phyloP scores from a whole-genome alignment of 1,140 invertebrate species.

The Hycleus phaleratus region DNA sequence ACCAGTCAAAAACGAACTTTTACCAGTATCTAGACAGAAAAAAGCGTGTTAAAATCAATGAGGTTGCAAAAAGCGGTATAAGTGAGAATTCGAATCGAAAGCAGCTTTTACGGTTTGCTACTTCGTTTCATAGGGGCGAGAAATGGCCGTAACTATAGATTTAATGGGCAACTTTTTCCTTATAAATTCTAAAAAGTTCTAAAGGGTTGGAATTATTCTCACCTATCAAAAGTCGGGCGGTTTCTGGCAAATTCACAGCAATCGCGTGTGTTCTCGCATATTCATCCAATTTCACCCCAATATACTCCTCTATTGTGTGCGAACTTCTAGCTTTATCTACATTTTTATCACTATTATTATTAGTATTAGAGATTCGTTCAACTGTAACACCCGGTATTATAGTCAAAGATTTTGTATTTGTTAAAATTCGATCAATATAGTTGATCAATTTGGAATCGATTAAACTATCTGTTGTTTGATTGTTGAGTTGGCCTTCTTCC shows the following conservation, averaged over 20 bases:
- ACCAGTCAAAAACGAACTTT: slow-evolving; percentile 59
- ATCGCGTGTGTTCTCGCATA: slow-evolving; percentile 45
- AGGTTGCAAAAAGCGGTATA: too few relatives aligned
- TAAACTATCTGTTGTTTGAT: too few relatives aligned
- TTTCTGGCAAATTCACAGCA: slow-evolving; percentile 48
- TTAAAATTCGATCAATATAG: slow-evolving; percentile 39
- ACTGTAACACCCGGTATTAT: slow-evolving; percentile 47
- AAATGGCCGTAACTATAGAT: too few relatives aligned
- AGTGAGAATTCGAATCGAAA: too few relatives aligned
- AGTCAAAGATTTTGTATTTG: slow-evolving; percentile 36
- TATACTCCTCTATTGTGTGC: slow-evolving; percentile 29
- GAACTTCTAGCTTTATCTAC: slow-evolving; percentile 20
- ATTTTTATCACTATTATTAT: neutral
- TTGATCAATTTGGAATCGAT: slow-evolving; percentile 22
- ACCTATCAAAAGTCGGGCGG: slow-evolving; percentile 51
- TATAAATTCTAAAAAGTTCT: too few relatives aligned
- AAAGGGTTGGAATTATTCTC: neutral
- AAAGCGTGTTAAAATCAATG: too few relatives aligned
- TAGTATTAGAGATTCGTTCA: slow-evolving; percentile 24
- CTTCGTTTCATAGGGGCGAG: too few relatives aligned
- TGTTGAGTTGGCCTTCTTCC: too few relatives aligned
- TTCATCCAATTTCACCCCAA: slow-evolving; percentile 28
- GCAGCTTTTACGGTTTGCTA: too few relatives aligned
- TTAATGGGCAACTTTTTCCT: too few relatives aligned
- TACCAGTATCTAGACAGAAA: slow-evolving; percentile 37